Evolutionary conservation across 2,888 invertebrate genomes (phyloP), one percentile per base, ranked within the genome.

Genomic region (Ectemnius cavifrons): DNA sequence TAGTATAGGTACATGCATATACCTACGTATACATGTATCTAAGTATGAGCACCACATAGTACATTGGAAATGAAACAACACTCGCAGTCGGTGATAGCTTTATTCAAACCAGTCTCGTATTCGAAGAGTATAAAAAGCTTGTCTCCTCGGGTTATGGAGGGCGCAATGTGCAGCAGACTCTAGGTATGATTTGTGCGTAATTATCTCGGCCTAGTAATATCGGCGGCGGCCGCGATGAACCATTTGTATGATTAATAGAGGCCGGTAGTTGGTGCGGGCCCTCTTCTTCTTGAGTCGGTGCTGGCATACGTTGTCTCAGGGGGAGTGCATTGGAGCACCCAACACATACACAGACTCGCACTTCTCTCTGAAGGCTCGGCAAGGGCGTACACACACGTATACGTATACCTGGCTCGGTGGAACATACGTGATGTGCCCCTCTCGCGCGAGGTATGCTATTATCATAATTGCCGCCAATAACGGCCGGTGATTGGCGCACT

Each of bases 381-480:
- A 60, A 59, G 61, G 57, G 49, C 62, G 56, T 63, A 62, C 18
- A 77, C 68, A 67, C 65, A 47, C 67, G 20, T 62, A 56, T 58
- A 64, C 61, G 65, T 69, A 69, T 52, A 76, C 14, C 14, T 16
- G 16, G 52, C 14, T 14, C 52, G 52, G n/a, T 16, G n/a, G 52
- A 16, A 52, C 52, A 16, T 52, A 52, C 77, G 77, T 75, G 37
- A 8, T 37, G 37, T 67, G 79, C 71, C 77, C 78, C 77, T 37
- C 37, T 80, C 77, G 86, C 85, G 83, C 81, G 81, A 83, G 88
- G 86, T 88, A 85, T 88, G 86, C 88, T 86, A 89, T 89, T 90
- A 89, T 89, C 89, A 89, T 90, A 90, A 90, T 90, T 90, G 89
- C 88, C 85, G 85, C 86, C 89, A 88, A 89, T 89, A 89, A 88